Base-by-base conservation (phyloP, 1,140 invertebrate genomes). In the Araneus ventricosus region DNA sequence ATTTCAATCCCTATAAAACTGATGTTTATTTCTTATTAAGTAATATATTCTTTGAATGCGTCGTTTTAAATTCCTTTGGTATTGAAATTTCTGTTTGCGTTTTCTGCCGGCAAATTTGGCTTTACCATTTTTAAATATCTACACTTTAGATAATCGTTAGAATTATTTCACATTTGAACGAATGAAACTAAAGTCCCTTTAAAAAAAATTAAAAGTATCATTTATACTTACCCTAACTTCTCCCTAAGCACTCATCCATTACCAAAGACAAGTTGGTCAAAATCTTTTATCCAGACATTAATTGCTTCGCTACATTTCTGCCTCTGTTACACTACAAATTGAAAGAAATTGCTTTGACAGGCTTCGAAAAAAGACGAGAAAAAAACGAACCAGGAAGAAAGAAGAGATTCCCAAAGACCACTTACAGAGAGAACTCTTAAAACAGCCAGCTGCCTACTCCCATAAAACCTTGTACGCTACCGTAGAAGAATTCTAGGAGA, bases 391-490 rank as follows among this genome's bases (percentile, higher is more conserved):
- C 34, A 17, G 27, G 86, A 2, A 30, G 17, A 88, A 67, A 57
- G 24, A 88, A 41, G 24, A 24, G 17, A n/a, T 41, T 37, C 59
- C 52, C 84, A 22, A 27, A 67, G 34, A 37, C 86, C 86, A 88
- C 86, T 88, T 88, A 88, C 39, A 88, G 61, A 59, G 27, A 88
- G 70, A 75, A 34, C 70, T 30, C 17, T 75, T 34, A 75, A 75
- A 75, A 27, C 14, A 34, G n/a, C 27, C 70, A 75, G 30, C 70
- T 75, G 70, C 70, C 70, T 75, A 20, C 17, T 75, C 70, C 30
- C 70, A 75, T 75, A 75, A 84, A 84, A 84, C 39, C 41, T 27
- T 45, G 3, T 84, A 84, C 22, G 22, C n/a, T 82, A 41, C 7
- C n/a, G 10, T 5, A 45, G 10, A 45, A 84, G 6, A 22, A 52